Conservation (phyloP, 2,797 vertebrate genomes). For the Semaprochilodus insignis region DNA sequence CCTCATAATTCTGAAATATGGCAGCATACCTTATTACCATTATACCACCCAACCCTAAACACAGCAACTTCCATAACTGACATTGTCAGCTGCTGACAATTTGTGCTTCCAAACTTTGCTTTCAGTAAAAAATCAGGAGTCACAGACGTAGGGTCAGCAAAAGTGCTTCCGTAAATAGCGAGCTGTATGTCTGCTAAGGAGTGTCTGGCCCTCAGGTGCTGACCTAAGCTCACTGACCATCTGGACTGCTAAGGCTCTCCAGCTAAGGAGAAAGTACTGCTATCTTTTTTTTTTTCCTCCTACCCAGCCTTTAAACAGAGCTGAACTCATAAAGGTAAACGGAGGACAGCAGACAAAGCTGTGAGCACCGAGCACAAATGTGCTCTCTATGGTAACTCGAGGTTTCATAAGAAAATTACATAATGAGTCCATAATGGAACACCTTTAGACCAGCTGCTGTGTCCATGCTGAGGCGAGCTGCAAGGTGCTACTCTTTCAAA, state of each 20-base stretch:
- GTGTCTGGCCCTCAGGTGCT: background rate
- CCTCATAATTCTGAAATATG: too few relatives aligned
- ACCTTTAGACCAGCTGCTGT: conserved; percentile 8
- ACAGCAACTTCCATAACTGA: background rate
- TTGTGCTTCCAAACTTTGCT: background rate
- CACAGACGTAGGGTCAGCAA: background rate
- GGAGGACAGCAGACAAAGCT: background rate
- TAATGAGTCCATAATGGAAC: conserved; percentile 20
- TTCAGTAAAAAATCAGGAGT: background rate
- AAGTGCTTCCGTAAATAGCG: background rate
- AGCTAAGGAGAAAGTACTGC: background rate
- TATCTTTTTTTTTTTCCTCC: background rate
- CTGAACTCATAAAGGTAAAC: conserved; percentile 21
- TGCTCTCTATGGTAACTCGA: background rate
- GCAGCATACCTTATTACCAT: too few relatives aligned
- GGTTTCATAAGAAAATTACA: conserved; percentile 26
- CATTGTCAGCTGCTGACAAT: background rate
- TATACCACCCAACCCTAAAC: too few relatives aligned
- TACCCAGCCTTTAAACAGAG: background rate
- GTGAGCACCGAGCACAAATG: background rate
- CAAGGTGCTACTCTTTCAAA: background rate
- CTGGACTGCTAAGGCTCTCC: background rate
- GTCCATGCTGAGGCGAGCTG: background rate
- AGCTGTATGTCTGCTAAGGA: background rate
- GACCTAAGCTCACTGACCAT: background rate